Evolutionary conservation across 2,113 vertebrate species (phyloP), one percentile per base, ranked within the genome.

Genomic region (Oryzias curvinotus): DNA sequence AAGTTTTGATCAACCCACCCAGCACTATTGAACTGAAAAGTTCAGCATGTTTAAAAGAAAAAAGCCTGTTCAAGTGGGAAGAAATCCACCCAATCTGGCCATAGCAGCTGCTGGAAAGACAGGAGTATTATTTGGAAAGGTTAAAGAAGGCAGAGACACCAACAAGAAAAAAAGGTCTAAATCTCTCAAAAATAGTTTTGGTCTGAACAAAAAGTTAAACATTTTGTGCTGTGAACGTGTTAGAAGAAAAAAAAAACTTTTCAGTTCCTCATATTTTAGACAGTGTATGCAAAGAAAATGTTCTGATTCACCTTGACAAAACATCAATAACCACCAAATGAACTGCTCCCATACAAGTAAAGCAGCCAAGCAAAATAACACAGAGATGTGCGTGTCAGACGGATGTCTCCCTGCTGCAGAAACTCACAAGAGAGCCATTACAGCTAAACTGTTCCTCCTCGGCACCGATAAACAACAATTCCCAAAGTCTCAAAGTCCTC

Each of bases 381-480:
- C 65, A 52, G 56, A 57, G 81, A 72, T 75, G 68, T 82, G 58
- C 57, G 45, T 61, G 68, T 66, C 78, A 68, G 78, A 68, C 48
- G 73, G 72, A 71, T 68, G 62, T 64, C 74, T 57, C 65, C 62
- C 82, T 75, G 79, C 75, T 54, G 65, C 71, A 70, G 75, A 70
- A 84, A 80, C 36, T 69, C 85, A 87, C 85, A 48, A 50, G 87
- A 87, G 88, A 73, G 85, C 86, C 80, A 80, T 89, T 83, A 84
- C 80, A 75, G 75, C 82, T 81, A 81, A 86, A 83, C 61, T 67
- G 43, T 79, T 80, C 70, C 81, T 68, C 62, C 65, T 50, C 62
- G 75, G 52, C 7, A 1, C 73, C 71, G 80, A 87, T 86, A 82
- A 89, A 89, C 86, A 90, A 87, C 78, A 85, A 86, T 81, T 87